Base-by-base conservation (phyloP, 2,113 vertebrate genomes). In the Psilopogon haemacephalus region DNA sequence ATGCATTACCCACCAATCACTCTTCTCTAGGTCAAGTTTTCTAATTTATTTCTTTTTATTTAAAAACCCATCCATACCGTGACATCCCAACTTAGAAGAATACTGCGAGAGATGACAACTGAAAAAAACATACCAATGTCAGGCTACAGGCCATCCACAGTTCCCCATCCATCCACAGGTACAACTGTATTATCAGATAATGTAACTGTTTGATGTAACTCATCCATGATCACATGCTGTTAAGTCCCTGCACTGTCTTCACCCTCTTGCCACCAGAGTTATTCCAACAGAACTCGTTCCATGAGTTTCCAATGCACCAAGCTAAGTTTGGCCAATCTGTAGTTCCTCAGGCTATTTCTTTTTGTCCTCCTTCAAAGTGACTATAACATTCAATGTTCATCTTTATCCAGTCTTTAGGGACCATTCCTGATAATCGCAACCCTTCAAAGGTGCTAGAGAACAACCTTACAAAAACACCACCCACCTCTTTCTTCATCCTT, bases 201-300 rank as follows among this genome's bases (percentile, higher is more conserved):
- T 26, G 5, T 7, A 68, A 1, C 24, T 1, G 0, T 67, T 8
- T 58, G 52, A 6, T 15, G 16, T 16, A 13, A 37, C 30, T 76
- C 7, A 56, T 4, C 3, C 10, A 24, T 9, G 3, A 6, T 26
- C 32, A 65, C 37, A 1, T 55, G 23, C 8, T 55, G 32, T 4
- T 8, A 85, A 4, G 55, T 65, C 15, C 18, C 11, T n/a, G 3
- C 27, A 59, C 10, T 1, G 24, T 59, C 26, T 50, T 71, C 18
- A 26, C 8, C 4, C 2, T 73, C 4, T 54, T 64, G 8, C 5
- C 17, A 4, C 8, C 28, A 32, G 7, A 62, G 5, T 0, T 63
- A 14, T 58, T 78, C 28, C 16, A 7, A 8, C 4, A 58, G 10
- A 8, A 69, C 21, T 65, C 33, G 2, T 40, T 75, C 26, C 14